phyloP scores from a whole-genome alignment of 1,140 invertebrate genomes.

The Lordiphosa stackelbergi region DNA sequence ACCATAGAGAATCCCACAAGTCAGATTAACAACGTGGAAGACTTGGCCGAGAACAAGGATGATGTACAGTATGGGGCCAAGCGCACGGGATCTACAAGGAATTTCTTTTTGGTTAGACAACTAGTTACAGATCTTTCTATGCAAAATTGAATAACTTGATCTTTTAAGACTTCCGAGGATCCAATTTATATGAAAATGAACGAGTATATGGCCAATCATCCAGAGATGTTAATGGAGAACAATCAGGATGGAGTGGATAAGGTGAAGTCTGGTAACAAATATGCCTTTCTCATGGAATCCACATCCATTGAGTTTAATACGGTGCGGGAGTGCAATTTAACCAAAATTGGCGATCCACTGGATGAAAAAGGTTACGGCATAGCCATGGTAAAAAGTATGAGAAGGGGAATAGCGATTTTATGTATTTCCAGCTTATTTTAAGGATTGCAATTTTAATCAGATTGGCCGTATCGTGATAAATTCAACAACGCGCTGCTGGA shows the following conservation, averaged over 20 bases:
- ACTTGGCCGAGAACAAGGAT: constrained; percentile 85
- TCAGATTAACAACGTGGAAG: constrained; percentile 89
- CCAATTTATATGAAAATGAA: constrained; percentile 89
- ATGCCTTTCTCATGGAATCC: constrained; percentile 94
- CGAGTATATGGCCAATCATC: constrained; percentile 84
- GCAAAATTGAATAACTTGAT: neutral
- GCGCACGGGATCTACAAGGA: constrained; percentile 86
- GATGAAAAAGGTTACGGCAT: constrained; percentile 94
- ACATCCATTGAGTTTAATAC: constrained; percentile 90
- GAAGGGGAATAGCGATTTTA: neutral
- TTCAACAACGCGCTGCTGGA: constrained; percentile 87
- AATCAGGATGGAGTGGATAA: constrained; percentile 86
- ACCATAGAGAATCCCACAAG: constrained; percentile 90
- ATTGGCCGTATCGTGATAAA: constrained; percentile 84
- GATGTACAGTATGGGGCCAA: constrained; percentile 94
- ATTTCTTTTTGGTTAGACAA: constrained; percentile 87
- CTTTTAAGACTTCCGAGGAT: constrained; percentile 82
- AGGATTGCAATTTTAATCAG: constrained; percentile 76
- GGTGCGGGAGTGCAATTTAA: constrained; percentile 88
- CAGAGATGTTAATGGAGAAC: constrained; percentile 82
- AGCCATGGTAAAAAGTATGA: constrained; percentile 87
- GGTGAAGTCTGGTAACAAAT: constrained; percentile 80
- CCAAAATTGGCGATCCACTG: constrained; percentile 86
- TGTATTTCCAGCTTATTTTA: neutral
- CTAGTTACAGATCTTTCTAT: no score